These are phyloP conservation scores for Apteryx mantelli DNA, from an alignment of 2,113 vertebrate species.

Conservation along the genomic window DNA sequence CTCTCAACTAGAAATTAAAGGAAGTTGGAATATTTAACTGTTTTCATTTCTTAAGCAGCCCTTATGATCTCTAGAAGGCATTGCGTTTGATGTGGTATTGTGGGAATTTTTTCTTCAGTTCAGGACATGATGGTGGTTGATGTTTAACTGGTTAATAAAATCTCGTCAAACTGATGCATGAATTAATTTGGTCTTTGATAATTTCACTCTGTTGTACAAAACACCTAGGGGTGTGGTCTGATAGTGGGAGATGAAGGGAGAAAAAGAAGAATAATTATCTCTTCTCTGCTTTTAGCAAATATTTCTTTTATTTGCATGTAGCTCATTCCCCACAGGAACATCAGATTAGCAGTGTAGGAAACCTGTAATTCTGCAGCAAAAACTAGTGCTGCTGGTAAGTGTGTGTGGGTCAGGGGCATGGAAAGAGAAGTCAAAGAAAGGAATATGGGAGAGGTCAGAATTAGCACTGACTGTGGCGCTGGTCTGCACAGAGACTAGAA, in stretches of 20 bases:
- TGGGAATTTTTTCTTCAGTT: neutral
- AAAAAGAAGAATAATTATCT: neutral
- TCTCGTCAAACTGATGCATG: conserved; percentile 5
- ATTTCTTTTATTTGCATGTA: neutral
- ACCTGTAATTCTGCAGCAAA: neutral
- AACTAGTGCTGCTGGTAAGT: neutral
- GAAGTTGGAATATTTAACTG: neutral
- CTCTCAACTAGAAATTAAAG: conserved; percentile 18
- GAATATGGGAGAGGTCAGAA: neutral
- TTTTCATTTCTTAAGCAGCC: neutral
- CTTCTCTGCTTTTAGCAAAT: neutral
- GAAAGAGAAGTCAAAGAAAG: neutral
- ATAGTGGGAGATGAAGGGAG: neutral
- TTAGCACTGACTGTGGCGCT: neutral
- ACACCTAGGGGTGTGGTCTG: neutral
- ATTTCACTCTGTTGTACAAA: neutral
- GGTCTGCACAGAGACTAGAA: neutral
- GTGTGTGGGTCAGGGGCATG: neutral
- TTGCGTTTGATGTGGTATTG: conserved; percentile 54
- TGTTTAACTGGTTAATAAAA: conserved; percentile 55
- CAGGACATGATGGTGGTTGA: conserved; percentile 20
- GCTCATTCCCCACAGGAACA: neutral
- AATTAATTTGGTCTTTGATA: conserved; percentile 47
- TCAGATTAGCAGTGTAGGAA: neutral
- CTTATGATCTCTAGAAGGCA: conserved; percentile 29